Evolutionary conservation across 2,113 vertebrate species (phyloP).

Genomic region (Nothoprocta perdicaria): DNA sequence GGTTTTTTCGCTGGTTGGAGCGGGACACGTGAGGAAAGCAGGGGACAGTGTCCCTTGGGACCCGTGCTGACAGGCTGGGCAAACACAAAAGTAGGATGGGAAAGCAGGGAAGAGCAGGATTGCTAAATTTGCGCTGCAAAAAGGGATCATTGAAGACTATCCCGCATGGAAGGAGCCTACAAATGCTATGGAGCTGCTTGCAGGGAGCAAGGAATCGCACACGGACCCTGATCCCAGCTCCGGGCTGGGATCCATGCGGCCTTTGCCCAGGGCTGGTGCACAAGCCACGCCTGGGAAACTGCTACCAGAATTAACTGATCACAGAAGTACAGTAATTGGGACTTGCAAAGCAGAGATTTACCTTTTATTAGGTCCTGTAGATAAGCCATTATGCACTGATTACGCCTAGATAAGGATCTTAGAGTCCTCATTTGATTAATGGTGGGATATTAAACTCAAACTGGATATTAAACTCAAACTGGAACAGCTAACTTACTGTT

Average conservation of each 20-base stretch:
- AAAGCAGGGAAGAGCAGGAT: neutral
- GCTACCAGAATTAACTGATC: slow-evolving; percentile 70
- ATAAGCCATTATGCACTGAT: slow-evolving; percentile 72
- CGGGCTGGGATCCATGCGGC: no score
- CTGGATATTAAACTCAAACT: slow-evolving; percentile 47
- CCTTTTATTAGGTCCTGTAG: slow-evolving; percentile 73
- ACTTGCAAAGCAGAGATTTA: slow-evolving; percentile 71
- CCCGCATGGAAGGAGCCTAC: neutral
- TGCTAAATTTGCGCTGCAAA: accelerated
- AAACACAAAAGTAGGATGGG: neutral
- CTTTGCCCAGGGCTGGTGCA: no score
- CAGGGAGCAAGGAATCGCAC: accelerated
- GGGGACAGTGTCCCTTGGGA: neutral
- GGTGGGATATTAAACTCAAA: slow-evolving; percentile 53
- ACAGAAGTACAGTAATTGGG: slow-evolving; percentile 66
- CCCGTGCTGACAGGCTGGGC: accelerated
- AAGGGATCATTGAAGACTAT: no score
- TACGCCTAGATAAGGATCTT: slow-evolving; percentile 59
- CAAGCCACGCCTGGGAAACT: slow-evolving; percentile 42
- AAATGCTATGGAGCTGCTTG: neutral
- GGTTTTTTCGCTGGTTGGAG: neutral
- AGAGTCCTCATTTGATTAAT: slow-evolving; percentile 59
- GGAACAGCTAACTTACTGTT: slow-evolving; percentile 34
- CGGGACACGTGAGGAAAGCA: slow-evolving; percentile 51
- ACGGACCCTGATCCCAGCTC: no score